Evolutionary conservation across 2,797 vertebrate genomes (phyloP), one percentile per base, ranked within the genome.

Genomic region (Molothrus aeneus): DNA sequence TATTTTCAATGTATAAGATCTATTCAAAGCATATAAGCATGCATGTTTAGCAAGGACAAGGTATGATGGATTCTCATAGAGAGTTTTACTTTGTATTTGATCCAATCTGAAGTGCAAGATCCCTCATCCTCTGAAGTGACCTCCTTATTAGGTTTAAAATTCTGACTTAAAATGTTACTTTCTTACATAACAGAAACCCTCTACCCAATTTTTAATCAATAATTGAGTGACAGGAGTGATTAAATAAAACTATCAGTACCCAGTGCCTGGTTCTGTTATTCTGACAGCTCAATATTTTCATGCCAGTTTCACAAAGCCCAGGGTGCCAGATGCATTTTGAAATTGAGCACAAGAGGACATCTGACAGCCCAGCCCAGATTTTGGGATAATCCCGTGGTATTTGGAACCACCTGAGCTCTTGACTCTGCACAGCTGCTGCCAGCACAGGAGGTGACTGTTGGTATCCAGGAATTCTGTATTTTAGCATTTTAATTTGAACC

Each of bases 241-340:
- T 40, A 66, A 97, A 96, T 92, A 77, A 85, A 96, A 77, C 14
- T 63, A 70, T 57, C 21, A 9, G 7, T 53, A 57, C 31, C 61
- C 68, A 13, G 25, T 64, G 47, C 9, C 56, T 50, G 40, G 18
- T 32, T 74, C 22, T 73, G 13, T 81, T 80, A 36, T 60, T 93
- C n/a, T 31, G 17, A 8, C 38, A 73, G 45, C 57, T 75, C 28
- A 9, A 0, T 22, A n/a, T 18, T 86, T 60, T 61, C 47, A 12
- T 34, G n/a, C 21, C 1, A 1, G 21, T 61, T 54, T 80, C 73
- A 31, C 74, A 75, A 59, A 82, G 43, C 31, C 45, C 38, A 4
- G 50, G 42, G 25, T 36, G 5, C 38, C 66, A 42, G 48, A 8
- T 57, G 26, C 38, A 13, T 36, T 60, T 28, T 48, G 61, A 47